Evolutionary conservation across 2,888 invertebrate species (phyloP).

Genomic region (Bugula neritina): DNA sequence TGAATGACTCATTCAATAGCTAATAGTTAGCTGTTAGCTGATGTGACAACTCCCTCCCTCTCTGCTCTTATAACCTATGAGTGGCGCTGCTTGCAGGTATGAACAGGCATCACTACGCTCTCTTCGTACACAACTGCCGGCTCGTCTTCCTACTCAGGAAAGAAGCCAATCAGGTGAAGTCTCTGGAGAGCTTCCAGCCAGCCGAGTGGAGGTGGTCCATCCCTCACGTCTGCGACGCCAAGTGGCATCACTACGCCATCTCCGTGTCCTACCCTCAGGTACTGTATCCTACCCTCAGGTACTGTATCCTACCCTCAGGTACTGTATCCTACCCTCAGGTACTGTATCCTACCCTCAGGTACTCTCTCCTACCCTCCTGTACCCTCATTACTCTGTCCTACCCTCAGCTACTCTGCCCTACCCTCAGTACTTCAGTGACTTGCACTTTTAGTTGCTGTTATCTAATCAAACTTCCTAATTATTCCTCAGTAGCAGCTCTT

Average conservation of each 20-base stretch:
- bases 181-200: constrained; percentile 63
- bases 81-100: constrained; percentile 64
- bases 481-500: no score
- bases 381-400: no score
- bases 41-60: no score
- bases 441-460: no score
- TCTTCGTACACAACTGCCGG: constrained; percentile 94
- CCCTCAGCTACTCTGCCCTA: no score
- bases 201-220: constrained; percentile 99
- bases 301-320: constrained; percentile 84
- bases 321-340: constrained; percentile 84
- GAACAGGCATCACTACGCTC: constrained; percentile 97
- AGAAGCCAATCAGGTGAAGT: constrained; percentile 60
- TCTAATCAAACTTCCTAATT: no score
- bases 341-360: no score
- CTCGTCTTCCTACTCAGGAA: constrained; percentile 81
- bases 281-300: constrained; percentile 84
- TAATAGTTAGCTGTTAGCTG: no score
- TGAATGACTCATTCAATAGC: no score
- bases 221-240: constrained; percentile 86
- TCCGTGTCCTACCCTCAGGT: constrained; percentile 88
- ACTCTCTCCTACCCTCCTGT: no score
- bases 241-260: constrained; percentile 97
- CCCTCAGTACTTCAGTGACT: no score
- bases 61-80: no score